A percentile compares a stretch with the other conserved stretches of the same genome.
phyloP scores from a whole-genome alignment of 2,113 vertebrate species.

The Aptenodytes forsteri region DNA sequence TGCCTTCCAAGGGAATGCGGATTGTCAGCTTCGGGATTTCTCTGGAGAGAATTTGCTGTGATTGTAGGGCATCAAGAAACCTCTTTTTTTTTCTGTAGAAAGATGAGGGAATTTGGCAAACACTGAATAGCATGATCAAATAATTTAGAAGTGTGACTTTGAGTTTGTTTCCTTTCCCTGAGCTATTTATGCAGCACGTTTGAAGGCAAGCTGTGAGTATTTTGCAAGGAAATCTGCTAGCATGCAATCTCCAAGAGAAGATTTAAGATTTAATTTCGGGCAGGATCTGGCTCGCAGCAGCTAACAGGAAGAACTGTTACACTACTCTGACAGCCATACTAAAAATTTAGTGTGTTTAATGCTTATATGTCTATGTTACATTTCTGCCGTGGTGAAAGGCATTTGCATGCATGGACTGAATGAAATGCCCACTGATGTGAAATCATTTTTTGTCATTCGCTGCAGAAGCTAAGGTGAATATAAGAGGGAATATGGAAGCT shows the following conservation, averaged over 20 bases:
- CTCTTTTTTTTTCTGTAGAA: neutral
- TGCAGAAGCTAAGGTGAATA: neutral
- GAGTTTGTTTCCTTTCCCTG: slow-evolving; percentile 11
- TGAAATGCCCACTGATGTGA: neutral
- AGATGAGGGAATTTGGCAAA: slow-evolving; percentile 19
- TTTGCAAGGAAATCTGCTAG: slow-evolving; percentile 27
- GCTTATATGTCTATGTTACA: neutral
- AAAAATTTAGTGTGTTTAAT: neutral
- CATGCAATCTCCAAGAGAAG: neutral
- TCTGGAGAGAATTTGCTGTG: neutral
- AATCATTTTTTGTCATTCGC: neutral
- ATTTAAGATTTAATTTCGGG: slow-evolving; percentile 1
- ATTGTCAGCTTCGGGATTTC: neutral
- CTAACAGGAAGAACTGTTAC: neutral
- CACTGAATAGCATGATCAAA: neutral
- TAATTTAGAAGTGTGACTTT: neutral
- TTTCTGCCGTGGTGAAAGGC: neutral
- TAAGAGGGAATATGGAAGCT: neutral
- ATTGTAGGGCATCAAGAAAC: neutral
- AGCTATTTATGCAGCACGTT: slow-evolving; percentile 33
- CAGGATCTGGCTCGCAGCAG: neutral
- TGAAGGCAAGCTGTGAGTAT: slow-evolving; percentile 25
- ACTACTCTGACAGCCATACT: neutral
- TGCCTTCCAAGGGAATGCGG: neutral
- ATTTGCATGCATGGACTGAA: neutral